Base-by-base conservation (phyloP, 2,888 invertebrate species). In the Patella depressa region DNA sequence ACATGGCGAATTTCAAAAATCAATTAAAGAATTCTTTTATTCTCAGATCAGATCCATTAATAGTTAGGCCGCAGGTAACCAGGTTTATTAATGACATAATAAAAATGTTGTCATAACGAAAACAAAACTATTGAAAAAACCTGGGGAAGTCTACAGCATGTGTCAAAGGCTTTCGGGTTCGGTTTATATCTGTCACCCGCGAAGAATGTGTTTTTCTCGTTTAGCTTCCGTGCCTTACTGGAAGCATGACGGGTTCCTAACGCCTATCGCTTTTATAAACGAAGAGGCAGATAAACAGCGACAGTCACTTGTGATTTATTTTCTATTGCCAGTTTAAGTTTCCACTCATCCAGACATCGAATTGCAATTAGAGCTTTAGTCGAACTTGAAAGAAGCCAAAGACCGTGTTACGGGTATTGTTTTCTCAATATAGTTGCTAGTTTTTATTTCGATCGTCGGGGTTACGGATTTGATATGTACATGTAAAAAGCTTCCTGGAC, bases 301-400 rank as follows among this genome's bases (percentile, higher is more conserved):
- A 45, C 45, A 45, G 45, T 45, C 45, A 45, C 45, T 45, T 45
- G 45, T 45, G 45, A 45, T 45, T 45, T 45, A 45, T 45, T 45
- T 45, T 45, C 45, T 45, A 45, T 65, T 24, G 24, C 65, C 24
- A 65, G 65, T 65, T 19, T 24, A 65, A 65, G 19, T 65, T 65
- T 65, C 65, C 24, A 65, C 65, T 65, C 65, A 65, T 24, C 65
- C 24, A 65, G 65, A 65, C 65, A 65, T 65, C 19, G 65, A 65
- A 65, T 65, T 65, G 65, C 65, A 65, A 65, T 65, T 65, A 65
- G 65, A 65, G 65, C 65, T 65, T 65, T 65, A 65, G 65, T 65
- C 19, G 24, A 65, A 65, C 19, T 65, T 65, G 65, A 65, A 65
- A 65, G 65, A 65, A 65, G 19, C 24, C 65, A 65, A 65, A 24